Base-by-base conservation (phyloP, 2,888 invertebrate genomes). In the Chaetoderma sp. region DNA sequence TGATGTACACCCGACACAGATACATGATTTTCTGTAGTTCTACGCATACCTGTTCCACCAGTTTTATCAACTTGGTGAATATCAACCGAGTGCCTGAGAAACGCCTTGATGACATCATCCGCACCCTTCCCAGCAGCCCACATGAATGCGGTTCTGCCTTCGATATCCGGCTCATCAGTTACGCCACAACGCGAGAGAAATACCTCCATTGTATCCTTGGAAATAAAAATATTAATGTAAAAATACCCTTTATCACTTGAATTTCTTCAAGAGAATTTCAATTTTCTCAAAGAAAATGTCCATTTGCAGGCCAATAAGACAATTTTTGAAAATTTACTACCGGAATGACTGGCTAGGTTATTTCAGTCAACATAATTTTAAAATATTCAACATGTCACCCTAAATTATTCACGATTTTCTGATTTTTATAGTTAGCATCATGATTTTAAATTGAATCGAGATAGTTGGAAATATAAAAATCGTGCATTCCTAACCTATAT, bases 51-150 rank as follows among this genome's bases (percentile, higher is more conserved):
- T 68, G 85, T 84, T 8, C 80, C 82, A 23, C 86, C 86, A 74
- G 82, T 82, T 68, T 85, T 86, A 71, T 86, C 86, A 2, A 80
- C 80, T 62, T 81, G 81, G 23, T 81, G 77, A 30, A 87, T 76
- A 71, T 86, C 83, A 6, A 79, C 81, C 32, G 73, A 74, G 59
- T 79, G 76, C 62, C 78, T 76, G 28, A 83, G 73, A 71, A 85
- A 84, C 5, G 77, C 74, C 6, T 71, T 60, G 5, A 87, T 75
- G 18, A 84, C 85, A 63, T 84, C 79, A 65, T 84, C 80, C 3
- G 86, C 85, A 8, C 85, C 85, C 67, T 84, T 84, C 33, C 85
- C 81, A 30, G 85, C 83, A 23, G 86, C 86, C 86, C 87, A 87
- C 80, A 86, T 83, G 64, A 86, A 82, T 13, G 86, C 86, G 44